Conservation (phyloP, 2,113 vertebrate genomes). For the Podiceps cristatus region DNA sequence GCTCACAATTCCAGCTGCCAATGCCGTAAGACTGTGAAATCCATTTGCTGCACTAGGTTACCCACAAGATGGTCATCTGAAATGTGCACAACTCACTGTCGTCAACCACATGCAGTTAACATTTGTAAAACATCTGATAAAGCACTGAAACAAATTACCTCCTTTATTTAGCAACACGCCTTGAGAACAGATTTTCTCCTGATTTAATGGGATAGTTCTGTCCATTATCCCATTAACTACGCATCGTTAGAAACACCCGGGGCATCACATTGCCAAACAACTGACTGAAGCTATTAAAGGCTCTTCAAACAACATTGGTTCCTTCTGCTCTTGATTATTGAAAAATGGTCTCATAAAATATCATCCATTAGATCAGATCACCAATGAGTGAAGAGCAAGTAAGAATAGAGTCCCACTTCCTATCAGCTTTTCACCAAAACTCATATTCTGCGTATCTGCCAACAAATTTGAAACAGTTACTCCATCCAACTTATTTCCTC, state of each 20-base stretch:
- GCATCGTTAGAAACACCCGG: not conserved
- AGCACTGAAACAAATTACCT: constrained; percentile 42
- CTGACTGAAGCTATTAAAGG: not conserved
- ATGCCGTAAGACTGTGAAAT: not conserved
- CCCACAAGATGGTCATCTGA: not conserved
- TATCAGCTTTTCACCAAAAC: not conserved
- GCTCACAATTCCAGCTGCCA: not conserved
- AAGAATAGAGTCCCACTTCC: not conserved
- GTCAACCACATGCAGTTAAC: not conserved
- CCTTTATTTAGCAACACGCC: constrained; percentile 17
- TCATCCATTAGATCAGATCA: not conserved
- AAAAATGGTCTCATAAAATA: not conserved
- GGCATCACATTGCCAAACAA: not conserved
- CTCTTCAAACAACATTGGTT: not conserved
- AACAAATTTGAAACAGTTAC: not conserved
- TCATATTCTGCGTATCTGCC: not conserved
- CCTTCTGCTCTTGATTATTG: not conserved
- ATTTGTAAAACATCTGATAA: constrained; percentile 51
- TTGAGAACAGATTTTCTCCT: constrained; percentile 41
- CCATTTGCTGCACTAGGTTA: not conserved
- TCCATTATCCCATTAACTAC: constrained; percentile 12
- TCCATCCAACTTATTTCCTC: not conserved
- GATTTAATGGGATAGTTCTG: constrained; percentile 23
- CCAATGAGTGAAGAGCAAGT: not conserved
- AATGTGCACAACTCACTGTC: not conserved